These are phyloP conservation scores for Patella vulgata DNA, from an alignment of 1,140 invertebrate genomes.

Conservation along the genomic window DNA sequence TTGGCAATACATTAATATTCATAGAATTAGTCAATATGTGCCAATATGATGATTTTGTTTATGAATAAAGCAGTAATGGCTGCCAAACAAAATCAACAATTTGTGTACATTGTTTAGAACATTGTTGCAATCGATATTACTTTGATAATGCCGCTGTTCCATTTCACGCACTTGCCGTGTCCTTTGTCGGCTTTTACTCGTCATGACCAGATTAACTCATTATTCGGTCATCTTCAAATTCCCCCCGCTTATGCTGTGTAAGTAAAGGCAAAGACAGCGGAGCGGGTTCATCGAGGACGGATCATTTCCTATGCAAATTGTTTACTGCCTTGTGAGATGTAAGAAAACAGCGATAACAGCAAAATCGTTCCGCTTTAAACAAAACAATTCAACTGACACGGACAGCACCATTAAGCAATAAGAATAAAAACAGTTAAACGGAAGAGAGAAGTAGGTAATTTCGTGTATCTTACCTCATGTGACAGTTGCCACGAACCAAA, in stretches of 20 bases:
- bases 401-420: too few relatives aligned
- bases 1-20: too few relatives aligned
- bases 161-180: too few relatives aligned
- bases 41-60: slow-evolving; percentile 33
- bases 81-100: slow-evolving; percentile 37
- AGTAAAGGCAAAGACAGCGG: slow-evolving; percentile 5
- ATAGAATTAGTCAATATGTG: too few relatives aligned
- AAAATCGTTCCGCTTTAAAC: too few relatives aligned
- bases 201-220: too few relatives aligned
- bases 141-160: too few relatives aligned
- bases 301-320: slow-evolving; percentile 55
- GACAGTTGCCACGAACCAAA: slow-evolving; percentile 24
- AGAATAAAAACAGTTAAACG: too few relatives aligned
- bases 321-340: slow-evolving; percentile 38
- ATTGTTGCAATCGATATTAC: too few relatives aligned
- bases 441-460: too few relatives aligned
- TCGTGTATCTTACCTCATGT: slow-evolving; percentile 34
- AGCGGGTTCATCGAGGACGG: slow-evolving; percentile 21
- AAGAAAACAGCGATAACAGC: slow-evolving; percentile 9
- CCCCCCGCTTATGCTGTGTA: slow-evolving; percentile 15
- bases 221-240: slow-evolving; percentile 18
- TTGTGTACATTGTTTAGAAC: slow-evolving; percentile 7
- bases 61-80: slow-evolving; percentile 28
- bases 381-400: too few relatives aligned
- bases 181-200: too few relatives aligned